Evolutionary conservation across 2,888 invertebrate genomes (phyloP), one percentile per base, ranked within the genome.

Genomic region (Eumerus sabulonum): DNA sequence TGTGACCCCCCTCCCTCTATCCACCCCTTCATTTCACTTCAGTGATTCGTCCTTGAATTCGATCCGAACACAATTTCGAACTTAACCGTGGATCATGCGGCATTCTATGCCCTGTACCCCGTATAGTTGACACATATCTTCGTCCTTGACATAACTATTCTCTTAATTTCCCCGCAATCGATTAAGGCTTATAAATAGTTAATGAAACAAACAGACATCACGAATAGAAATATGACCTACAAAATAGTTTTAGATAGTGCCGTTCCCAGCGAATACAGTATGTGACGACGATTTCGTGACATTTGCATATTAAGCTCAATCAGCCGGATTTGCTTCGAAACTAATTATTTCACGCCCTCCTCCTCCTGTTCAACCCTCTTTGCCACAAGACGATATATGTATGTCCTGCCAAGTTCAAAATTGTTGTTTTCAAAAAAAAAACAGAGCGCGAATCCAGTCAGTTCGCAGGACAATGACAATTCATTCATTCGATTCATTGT

Each of bases 391-490:
- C n/a, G n/a, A n/a, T n/a, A n/a, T n/a, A n/a, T n/a, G n/a, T n/a
- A n/a, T n/a, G 63, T 27, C 18, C 72, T 47, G 1, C 59, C n/a
- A 60, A 48, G 66, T 66, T 73, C 64, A 73, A 73, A 73, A 73
- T 66, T 73, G 66, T 59, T 66, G 59, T 66, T 66, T 66, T 59
- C 40, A n/a, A 11, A 9, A 45, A 44, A n/a, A n/a, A 71, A 17
- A 54, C 56, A 45, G 18, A 57, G 50, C 36, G 48, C 44, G 63
- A 63, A 71, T 19, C 48, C 36, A 70, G 48, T 63, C 56, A 50
- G 63, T 64, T 72, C 40, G 57, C 50, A 57, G 45, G 56, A 72
- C 72, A 64, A 64, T 59, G 64, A 57, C 50, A 47, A 44, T n/a
- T 27, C 7, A 27, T 27, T 27, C 27, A 27, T 27, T 27, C 7